Conservation (phyloP, 2,888 invertebrate species). For the Microplitis manilae region DNA sequence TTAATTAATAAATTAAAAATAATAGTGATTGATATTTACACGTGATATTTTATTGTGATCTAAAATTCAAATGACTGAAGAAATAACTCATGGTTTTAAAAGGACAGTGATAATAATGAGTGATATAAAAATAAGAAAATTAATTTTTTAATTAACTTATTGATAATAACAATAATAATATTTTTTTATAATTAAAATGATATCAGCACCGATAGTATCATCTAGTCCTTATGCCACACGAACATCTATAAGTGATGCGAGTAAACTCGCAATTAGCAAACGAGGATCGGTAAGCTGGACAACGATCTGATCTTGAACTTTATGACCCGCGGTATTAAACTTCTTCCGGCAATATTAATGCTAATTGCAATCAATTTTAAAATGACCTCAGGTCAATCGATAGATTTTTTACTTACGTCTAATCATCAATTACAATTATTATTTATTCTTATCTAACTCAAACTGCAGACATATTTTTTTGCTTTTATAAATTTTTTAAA, state of each 20-base stretch:
- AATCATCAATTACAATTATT: neutral
- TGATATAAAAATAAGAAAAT: no score
- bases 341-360: constrained; percentile 32
- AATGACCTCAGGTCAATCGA: neutral
- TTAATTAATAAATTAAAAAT: no score
- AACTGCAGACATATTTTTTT: neutral
- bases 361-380: neutral
- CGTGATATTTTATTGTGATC: no score
- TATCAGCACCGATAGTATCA: constrained; percentile 65
- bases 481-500: no score
- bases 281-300: constrained; percentile 62
- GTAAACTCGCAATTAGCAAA: constrained; percentile 58
- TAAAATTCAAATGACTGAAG: no score
- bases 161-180: neutral
- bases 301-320: constrained; percentile 10
- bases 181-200: constrained; percentile 57
- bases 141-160: no score
- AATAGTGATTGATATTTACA: no score
- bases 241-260: constrained; percentile 68
- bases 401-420: neutral
- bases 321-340: neutral
- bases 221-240: constrained; percentile 66
- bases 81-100: no score
- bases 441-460: neutral
- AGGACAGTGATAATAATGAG: no score